Evolutionary conservation across 2,888 invertebrate genomes (phyloP), one percentile per base, ranked within the genome.

Genomic region (Heliconius charithonia): DNA sequence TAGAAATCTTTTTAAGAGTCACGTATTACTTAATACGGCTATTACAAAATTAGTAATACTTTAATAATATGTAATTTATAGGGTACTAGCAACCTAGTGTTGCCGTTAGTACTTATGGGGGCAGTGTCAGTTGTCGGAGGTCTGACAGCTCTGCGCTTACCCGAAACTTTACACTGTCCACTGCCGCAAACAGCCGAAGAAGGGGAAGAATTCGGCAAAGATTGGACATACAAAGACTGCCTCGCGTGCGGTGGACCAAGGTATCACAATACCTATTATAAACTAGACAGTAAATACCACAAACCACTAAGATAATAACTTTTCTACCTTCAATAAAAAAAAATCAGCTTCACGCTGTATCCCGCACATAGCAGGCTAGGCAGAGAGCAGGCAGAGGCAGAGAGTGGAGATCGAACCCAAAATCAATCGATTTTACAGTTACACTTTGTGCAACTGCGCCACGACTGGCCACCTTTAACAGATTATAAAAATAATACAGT

Each of bases 181-280:
- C 89, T 98, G 82, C 98, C 98, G 0, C 98, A 98, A 91, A 98
- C 98, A 0, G 96, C 98, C 12, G 98, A 97, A 88, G 98, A 98
- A 89, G 98, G 98, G 3, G 98, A 98, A 89, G 96, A 97, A 85
- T 98, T 98, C 87, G 98, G 98, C 56, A 97, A 97, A 89, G 96
- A 97, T 85, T 98, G 98, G 97, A 96, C 96, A 0, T 95, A 97
- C 82, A 95, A 96, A 56, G 97, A 98, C 88, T 98, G 97, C 85
- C 92, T 96, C 80, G 95, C 96, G 77, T 98, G 98, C 87, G 95
- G 96, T 59, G 97, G 97, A 76, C 91, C 95, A 83, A 96, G 96
- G 97, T 97, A 92, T 86, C 41, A 72, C 2, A 32, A n/a, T 29
- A n/a, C 10, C 9, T 27, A 0, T 37, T 63, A 37, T 51, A 41